phyloP scores from a whole-genome alignment of 2,797 vertebrate species.

The Percopsis omiscomaycus region DNA sequence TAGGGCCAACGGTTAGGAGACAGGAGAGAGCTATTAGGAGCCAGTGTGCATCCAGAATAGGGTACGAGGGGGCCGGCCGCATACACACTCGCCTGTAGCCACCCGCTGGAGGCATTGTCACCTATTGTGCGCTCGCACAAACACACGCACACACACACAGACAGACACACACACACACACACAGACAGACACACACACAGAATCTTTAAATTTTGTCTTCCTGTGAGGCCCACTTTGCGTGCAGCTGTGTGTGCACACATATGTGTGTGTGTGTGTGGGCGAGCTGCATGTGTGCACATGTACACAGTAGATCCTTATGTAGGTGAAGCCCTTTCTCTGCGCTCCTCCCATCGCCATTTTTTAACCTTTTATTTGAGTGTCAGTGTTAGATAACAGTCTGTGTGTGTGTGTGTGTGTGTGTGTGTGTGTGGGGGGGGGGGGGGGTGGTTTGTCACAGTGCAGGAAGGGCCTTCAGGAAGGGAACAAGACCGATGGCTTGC shows the following conservation, averaged over 20 bases:
- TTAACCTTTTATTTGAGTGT: neutral
- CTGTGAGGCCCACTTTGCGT: constrained; percentile 35
- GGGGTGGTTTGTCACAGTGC: constrained; percentile 46
- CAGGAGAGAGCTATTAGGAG: neutral
- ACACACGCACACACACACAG: constrained; percentile 10
- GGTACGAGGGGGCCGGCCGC: too few species aligned
- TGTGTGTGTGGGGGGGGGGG: constrained; percentile 32
- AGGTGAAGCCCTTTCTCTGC: constrained; percentile 37
- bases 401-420: constrained; percentile 15
- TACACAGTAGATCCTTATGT: constrained; percentile 30
- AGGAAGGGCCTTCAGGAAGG: constrained; percentile 43
- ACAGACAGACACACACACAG: neutral
- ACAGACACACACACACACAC: constrained; percentile 6
- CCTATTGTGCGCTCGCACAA: neutral
- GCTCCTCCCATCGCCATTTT: too few species aligned
- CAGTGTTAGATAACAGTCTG: neutral
- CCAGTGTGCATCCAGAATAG: neutral
- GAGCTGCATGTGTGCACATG: constrained; percentile 1
- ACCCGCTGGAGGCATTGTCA: too few species aligned
- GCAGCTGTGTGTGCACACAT: neutral
- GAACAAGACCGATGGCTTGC: constrained; percentile 25
- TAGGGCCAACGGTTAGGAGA: neutral
- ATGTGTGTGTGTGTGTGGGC: neutral
- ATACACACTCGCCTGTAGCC: too few species aligned
- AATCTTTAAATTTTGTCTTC: neutral